These are phyloP conservation scores for Alethe diademata DNA, from an alignment of 2,113 vertebrate species.

Conservation along the genomic window DNA sequence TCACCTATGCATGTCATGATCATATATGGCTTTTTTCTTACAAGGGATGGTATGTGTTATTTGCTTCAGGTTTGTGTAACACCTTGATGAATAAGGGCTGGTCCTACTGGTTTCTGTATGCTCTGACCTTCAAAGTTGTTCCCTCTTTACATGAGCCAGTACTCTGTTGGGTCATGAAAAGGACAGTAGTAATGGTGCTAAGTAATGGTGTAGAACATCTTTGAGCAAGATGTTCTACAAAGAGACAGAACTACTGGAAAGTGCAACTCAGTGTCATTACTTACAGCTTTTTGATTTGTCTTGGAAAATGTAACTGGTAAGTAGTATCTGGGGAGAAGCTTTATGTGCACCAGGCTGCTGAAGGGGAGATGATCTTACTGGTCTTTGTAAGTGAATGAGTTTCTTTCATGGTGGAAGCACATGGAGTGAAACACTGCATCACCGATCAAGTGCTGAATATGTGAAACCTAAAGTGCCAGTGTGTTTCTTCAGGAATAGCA, in stretches of 20 bases:
- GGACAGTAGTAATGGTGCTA: background rate
- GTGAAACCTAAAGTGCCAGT: background rate
- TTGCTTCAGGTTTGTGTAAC: background rate
- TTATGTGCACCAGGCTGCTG: background rate
- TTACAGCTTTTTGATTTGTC: background rate
- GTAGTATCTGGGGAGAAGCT: background rate
- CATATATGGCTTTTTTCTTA: background rate
- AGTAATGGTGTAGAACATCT: too few species aligned
- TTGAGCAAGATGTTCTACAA: background rate
- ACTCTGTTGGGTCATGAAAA: background rate
- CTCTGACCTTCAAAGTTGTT: background rate
- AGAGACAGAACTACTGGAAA: background rate
- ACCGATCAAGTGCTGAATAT: background rate
- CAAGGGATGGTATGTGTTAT: background rate
- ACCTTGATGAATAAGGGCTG: background rate
- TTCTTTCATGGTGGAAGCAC: background rate
- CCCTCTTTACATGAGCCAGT: background rate
- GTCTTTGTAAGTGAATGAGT: fast-evolving
- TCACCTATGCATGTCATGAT: background rate
- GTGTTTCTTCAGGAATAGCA: background rate
- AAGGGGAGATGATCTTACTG: background rate
- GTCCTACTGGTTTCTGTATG: background rate
- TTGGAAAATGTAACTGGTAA: background rate
- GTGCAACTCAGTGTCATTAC: background rate
- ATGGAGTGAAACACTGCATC: background rate